phyloP scores from a whole-genome alignment of 2,113 vertebrate species.

The Podocnemis expansa region DNA sequence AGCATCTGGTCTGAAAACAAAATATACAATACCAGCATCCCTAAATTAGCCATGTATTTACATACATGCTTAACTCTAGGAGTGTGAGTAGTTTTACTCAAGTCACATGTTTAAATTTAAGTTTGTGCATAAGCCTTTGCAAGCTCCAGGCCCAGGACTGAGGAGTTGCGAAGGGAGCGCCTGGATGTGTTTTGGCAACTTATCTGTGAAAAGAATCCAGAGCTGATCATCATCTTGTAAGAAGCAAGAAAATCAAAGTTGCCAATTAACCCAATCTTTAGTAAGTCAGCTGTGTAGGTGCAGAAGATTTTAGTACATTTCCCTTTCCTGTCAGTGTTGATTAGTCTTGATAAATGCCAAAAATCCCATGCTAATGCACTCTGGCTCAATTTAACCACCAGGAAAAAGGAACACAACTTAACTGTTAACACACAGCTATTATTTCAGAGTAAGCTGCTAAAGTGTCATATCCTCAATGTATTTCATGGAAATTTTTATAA shows the following conservation, averaged over 20 bases:
- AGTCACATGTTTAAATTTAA: neutral
- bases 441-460: neutral
- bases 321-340: too few relatives aligned
- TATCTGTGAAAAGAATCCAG: neutral
- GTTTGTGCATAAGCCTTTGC: neutral
- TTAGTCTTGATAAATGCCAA: too few relatives aligned
- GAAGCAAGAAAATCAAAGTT: too few relatives aligned
- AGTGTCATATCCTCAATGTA: neutral
- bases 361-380: too few relatives aligned
- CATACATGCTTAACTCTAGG: neutral
- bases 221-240: neutral
- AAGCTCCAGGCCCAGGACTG: neutral
- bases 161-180: accelerated
- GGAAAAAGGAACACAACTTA: neutral
- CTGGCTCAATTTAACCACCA: too few relatives aligned
- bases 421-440: neutral
- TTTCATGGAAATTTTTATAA: neutral
- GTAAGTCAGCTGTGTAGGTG: too few relatives aligned
- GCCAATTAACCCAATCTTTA: too few relatives aligned
- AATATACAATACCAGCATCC: neutral
- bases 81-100: neutral
- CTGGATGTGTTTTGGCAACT: neutral
- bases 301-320: too few relatives aligned
- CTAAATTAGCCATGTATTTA: neutral
- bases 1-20: neutral